Evolutionary conservation across 2,113 vertebrate species (phyloP), one percentile per base, ranked within the genome.

Genomic region (Oreocharis arfaki): DNA sequence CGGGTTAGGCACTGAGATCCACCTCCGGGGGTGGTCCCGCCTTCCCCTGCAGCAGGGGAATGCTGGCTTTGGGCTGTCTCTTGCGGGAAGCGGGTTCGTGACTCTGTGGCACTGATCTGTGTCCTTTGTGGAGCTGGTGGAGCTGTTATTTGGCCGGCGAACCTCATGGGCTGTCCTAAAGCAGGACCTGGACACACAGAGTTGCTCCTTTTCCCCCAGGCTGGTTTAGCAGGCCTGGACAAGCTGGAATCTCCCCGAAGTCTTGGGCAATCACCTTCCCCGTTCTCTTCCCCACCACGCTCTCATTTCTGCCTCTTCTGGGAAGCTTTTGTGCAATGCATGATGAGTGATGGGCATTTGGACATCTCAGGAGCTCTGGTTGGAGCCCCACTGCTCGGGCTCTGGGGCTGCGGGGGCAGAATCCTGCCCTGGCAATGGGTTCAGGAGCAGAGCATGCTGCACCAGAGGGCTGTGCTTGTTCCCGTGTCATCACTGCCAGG

Each of bases 21-120:
- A 11, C 0, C 0, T 83, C 33, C 46, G 21, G 56, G 0, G 22
- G 10, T 11, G 39, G 33, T 33, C 3, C 15, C 42, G 37, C 11
- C 30, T 73, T 42, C 8, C 26, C 23, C 26, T 28, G 33, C 21
- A 23, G 74, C 7, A 37, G n/a, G 23, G 3, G 32, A 44, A 21
- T 6, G 28, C 7, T 7, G 13, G 10, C 20, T 74, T 86, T 56
- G 63, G 67, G 59, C 6, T 55, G 63, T 37, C 28, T 69, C 35
- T 7, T 3, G 14, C 17, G 52, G 80, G 52, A 28, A 35, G 5
- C 3, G 41, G 42, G 23, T 46, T 68, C 44, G 2, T 22, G 39
- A 18, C 9, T 50, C 28, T 41, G 3, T 6, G 2, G 26, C 26
- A 5, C 19, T 33, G 64, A 18, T 33, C 59, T 14, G 16, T 6